A percentile compares a stretch with the other conserved stretches of the same genome.
phyloP scores from a whole-genome alignment of 2,797 vertebrate species.

The Sebastolobus altivelis region DNA sequence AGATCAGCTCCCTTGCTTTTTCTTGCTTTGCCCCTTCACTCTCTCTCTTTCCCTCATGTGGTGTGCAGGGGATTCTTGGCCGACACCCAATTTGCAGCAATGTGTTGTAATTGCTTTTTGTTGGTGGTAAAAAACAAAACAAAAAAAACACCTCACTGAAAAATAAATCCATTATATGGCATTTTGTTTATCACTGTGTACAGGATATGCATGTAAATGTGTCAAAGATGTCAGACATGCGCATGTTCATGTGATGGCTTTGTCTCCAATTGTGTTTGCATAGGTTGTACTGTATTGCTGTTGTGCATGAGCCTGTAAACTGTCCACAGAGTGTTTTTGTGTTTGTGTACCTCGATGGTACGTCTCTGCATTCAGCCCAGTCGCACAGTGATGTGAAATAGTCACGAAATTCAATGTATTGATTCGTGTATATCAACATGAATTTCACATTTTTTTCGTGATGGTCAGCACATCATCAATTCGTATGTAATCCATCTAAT shows the following conservation, averaged over 20 bases:
- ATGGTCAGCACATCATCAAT: too few relatives aligned
- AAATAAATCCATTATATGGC: conserved; percentile 32
- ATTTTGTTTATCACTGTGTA: conserved; percentile 28
- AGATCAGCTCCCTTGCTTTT: conserved; percentile 29
- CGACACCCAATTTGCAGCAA: conserved; percentile 61
- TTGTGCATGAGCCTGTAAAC: background rate
- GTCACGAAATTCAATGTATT: fast-evolving
- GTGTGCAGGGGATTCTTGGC: conserved; percentile 66
- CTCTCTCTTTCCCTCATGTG: conserved; percentile 17
- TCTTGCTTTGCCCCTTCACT: conserved; percentile 21
- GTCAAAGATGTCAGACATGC: background rate
- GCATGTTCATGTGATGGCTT: background rate
- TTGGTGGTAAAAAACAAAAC: conserved; percentile 46
- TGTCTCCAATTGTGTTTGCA: conserved; percentile 1
- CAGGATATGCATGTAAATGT: conserved; percentile 4
- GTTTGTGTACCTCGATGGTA: background rate
- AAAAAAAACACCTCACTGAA: conserved; percentile 7
- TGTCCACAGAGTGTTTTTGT: background rate
- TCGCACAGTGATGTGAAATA: too few relatives aligned
- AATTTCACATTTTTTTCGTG: too few relatives aligned
- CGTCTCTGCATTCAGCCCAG: background rate
- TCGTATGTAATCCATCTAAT: too few relatives aligned
- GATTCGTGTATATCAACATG: too few relatives aligned
- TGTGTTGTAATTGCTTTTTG: conserved; percentile 79
- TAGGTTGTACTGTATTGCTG: background rate